These are phyloP conservation scores for Mesorhabditis sp. DNA, from an alignment of 2,888 invertebrate species.

Conservation along the genomic window DNA sequence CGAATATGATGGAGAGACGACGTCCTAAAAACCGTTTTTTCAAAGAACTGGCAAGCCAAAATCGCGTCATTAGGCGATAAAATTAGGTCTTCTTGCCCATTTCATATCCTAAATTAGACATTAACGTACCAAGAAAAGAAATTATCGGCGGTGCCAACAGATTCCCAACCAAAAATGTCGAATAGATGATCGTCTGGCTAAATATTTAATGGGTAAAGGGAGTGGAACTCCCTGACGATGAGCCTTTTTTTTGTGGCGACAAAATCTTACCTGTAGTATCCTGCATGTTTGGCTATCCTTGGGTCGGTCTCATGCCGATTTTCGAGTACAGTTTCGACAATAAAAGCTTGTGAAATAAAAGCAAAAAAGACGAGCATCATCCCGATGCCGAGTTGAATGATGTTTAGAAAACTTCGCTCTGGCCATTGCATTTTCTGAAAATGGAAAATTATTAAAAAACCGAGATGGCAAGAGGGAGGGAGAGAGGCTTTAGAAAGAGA, in stretches of 20 bases:
- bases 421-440: neutral
- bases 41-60: neutral
- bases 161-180: neutral
- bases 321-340: neutral
- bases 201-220: neutral
- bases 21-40: neutral
- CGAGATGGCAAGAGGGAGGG: no score
- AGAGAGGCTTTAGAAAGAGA: no score
- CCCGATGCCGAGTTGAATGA: neutral
- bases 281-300: neutral
- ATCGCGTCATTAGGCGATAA: no score
- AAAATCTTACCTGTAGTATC: neutral
- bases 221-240: neutral
- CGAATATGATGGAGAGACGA: neutral
- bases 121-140: neutral
- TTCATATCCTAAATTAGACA: no score
- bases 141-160: neutral
- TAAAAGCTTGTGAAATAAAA: slow-evolving; percentile 1
- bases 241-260: no score
- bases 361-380: slow-evolving; percentile 6
- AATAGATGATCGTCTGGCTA: slow-evolving; percentile 4
- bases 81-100: no score
- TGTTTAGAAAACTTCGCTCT: neutral
- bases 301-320: slow-evolving; percentile 2
- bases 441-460: no score